Percentiles rank a stretch among this genome's conserved stretches.
Evolutionary conservation across 2,888 invertebrate species (phyloP).

Genomic region (Aricia artaxerxes): DNA sequence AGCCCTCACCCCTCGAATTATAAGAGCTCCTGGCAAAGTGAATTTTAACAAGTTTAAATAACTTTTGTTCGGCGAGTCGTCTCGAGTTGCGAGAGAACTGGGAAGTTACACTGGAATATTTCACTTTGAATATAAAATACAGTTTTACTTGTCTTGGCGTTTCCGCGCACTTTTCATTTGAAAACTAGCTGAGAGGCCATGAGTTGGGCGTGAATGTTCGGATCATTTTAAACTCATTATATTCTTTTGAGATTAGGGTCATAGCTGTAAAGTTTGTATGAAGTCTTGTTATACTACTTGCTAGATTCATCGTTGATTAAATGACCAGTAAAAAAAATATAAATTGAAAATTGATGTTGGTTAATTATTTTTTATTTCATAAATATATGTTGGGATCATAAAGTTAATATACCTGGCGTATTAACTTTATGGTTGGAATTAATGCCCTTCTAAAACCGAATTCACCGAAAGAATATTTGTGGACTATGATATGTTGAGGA

Average conservation of each 20-base stretch:
- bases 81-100: constrained; percentile 1
- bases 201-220: not conserved
- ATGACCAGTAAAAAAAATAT: too few relatives aligned
- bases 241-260: not conserved
- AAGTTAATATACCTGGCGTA: too few relatives aligned
- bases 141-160: constrained; percentile 13
- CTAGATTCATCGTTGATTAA: too few relatives aligned
- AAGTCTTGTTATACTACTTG: too few relatives aligned
- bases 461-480: not conserved
- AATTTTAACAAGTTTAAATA: constrained; percentile 30
- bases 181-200: not conserved
- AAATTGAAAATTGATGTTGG: too few relatives aligned
- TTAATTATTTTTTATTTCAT: too few relatives aligned
- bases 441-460: too few relatives aligned
- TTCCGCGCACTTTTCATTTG: constrained; percentile 10
- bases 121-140: constrained; percentile 21
- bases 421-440: too few relatives aligned
- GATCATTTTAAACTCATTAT: not conserved
- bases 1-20: constrained; percentile 10
- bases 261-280: too few relatives aligned
- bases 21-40: constrained; percentile 18
- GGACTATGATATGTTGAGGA: too few relatives aligned
- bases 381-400: too few relatives aligned
- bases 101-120: constrained; percentile 11
- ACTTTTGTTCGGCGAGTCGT: constrained; percentile 14